Evolutionary conservation across 1,140 invertebrate species (phyloP).

Genomic region (Theocolax elegans): DNA sequence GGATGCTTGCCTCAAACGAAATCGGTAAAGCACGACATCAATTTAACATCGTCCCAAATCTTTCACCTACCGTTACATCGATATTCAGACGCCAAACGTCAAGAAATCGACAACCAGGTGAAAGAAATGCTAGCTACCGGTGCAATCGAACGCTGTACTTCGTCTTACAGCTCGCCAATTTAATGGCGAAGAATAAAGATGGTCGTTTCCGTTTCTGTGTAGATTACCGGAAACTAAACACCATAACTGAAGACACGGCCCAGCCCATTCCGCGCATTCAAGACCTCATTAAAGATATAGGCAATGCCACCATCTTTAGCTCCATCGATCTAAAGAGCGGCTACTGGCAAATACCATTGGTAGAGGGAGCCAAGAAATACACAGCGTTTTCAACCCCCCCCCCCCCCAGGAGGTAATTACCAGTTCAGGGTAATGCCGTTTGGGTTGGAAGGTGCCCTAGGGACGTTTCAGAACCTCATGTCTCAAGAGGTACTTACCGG

Average conservation of each 20-base stretch:
- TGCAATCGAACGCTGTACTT: background rate
- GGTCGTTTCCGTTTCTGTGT: background rate
- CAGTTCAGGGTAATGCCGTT: no score
- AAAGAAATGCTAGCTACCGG: background rate
- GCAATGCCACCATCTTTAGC: background rate
- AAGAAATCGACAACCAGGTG: no score
- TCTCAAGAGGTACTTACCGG: background rate
- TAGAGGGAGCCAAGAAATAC: background rate
- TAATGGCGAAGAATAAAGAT: background rate
- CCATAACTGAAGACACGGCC: background rate
- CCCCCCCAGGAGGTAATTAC: no score
- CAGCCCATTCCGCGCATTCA: background rate
- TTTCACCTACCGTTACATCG: no score
- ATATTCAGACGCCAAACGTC: no score
- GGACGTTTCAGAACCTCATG: no score
- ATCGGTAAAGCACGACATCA: no score
- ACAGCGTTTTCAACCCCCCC: background rate
- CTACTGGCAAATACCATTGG: background rate
- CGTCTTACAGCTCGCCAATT: background rate
- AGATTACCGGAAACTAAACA: background rate
- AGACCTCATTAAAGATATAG: background rate
- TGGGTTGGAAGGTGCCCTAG: no score
- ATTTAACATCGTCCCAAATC: no score
- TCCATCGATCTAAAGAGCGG: background rate
- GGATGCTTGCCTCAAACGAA: no score